phyloP scores from a whole-genome alignment of 1,140 invertebrate species.

The Limonius californicus region DNA sequence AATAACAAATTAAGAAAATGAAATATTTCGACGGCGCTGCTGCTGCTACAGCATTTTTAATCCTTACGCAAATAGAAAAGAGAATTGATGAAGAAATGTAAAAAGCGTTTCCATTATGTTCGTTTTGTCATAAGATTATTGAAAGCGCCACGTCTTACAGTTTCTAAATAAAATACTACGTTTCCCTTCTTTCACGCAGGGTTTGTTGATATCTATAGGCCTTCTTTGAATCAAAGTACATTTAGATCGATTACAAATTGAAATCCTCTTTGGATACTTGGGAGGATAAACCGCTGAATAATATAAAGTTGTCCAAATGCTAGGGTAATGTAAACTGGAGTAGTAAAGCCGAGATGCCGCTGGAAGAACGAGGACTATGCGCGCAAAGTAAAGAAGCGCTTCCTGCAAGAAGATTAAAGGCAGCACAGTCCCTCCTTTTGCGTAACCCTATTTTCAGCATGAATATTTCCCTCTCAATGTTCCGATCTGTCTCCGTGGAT shows the following conservation, averaged over 20 bases:
- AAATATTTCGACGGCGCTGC: too few species aligned
- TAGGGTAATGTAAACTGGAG: slow-evolving; percentile 8
- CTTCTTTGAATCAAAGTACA: not conserved
- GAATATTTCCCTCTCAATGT: slow-evolving; percentile 30
- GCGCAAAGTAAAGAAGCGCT: slow-evolving; percentile 18
- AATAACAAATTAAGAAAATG: too few species aligned
- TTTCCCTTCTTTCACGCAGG: too few species aligned
- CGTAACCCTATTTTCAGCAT: slow-evolving; percentile 33
- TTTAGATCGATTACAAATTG: not conserved
- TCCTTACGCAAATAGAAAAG: too few species aligned
- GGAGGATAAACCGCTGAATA: slow-evolving; percentile 8
- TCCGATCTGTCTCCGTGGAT: slow-evolving; percentile 19
- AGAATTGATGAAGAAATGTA: too few species aligned
- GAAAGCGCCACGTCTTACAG: too few species aligned
- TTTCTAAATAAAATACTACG: too few species aligned
- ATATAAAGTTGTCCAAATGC: slow-evolving; percentile 5
- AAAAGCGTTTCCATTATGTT: too few species aligned
- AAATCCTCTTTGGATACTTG: slow-evolving; percentile 2
- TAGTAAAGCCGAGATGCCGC: slow-evolving; percentile 21
- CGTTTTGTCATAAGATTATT: too few species aligned
- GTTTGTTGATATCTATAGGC: too few species aligned
- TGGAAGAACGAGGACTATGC: slow-evolving; percentile 9
- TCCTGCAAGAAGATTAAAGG: slow-evolving; percentile 31
- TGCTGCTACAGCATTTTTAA: too few species aligned
- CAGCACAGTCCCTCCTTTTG: slow-evolving; percentile 22